Conservation (phyloP, 2,888 invertebrate species). For the Anthoptus insignis region DNA sequence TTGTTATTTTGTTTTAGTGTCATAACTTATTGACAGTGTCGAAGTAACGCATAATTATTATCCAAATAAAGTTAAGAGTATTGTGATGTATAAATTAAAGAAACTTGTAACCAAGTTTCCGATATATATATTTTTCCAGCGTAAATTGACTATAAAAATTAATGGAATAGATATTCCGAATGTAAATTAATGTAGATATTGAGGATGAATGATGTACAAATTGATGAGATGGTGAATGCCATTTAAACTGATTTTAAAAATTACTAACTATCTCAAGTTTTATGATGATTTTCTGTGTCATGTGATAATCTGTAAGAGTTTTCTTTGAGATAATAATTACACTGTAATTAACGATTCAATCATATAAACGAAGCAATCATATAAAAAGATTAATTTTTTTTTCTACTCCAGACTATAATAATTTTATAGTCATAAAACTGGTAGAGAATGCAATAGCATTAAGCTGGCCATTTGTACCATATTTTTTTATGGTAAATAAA, state of each 20-base stretch:
- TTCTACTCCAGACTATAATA: too few relatives aligned
- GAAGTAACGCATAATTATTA: constrained; percentile 14
- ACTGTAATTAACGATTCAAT: too few relatives aligned
- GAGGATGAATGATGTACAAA: not conserved
- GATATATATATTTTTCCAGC: constrained; percentile 30
- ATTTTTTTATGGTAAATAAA: too few relatives aligned
- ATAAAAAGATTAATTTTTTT: too few relatives aligned
- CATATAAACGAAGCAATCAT: too few relatives aligned
- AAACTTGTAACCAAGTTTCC: constrained; percentile 3
- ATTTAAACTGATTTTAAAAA: not conserved
- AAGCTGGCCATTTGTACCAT: too few relatives aligned
- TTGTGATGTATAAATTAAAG: constrained; percentile 2
- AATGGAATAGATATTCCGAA: not conserved
- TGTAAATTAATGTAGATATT: not conserved
- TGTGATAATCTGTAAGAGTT: too few relatives aligned
- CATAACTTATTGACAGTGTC: too few relatives aligned
- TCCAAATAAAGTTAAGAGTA: not conserved
- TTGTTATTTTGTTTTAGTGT: constrained; percentile 7
- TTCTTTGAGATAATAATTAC: too few relatives aligned
- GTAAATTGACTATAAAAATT: not conserved
- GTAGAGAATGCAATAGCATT: too few relatives aligned
- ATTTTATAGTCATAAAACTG: too few relatives aligned
- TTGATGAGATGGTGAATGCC: not conserved
- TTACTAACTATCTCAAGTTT: not conserved
- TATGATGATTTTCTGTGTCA: not conserved